Evolutionary conservation across 1,140 invertebrate genomes (phyloP), one percentile per base, ranked within the genome.

Genomic region (Papilio dardanus): DNA sequence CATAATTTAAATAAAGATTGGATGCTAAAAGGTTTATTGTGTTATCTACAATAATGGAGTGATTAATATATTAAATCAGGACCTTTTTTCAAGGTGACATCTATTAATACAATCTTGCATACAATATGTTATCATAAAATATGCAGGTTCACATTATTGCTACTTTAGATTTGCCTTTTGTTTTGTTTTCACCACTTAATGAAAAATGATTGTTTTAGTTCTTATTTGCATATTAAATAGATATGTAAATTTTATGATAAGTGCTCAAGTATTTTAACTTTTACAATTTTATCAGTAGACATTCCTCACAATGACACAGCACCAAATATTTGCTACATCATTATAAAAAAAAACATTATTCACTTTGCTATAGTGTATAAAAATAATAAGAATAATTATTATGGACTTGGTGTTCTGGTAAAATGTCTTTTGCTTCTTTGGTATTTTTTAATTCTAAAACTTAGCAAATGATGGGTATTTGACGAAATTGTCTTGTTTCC

Each of bases 401-500:
- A n/a, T n/a, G n/a, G n/a, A n/a, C n/a, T n/a, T n/a, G n/a, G n/a
- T n/a, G n/a, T n/a, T n/a, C n/a, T n/a, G n/a, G n/a, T n/a, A n/a
- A n/a, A n/a, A n/a, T n/a, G n/a, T n/a, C n/a, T n/a, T n/a, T n/a
- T n/a, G n/a, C n/a, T n/a, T n/a, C n/a, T n/a, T n/a, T n/a, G n/a
- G n/a, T n/a, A n/a, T n/a, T n/a, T n/a, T n/a, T n/a, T n/a, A n/a
- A n/a, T n/a, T n/a, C n/a, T n/a, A n/a, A n/a, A n/a, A n/a, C n/a
- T n/a, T n/a, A n/a, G n/a, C n/a, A n/a, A n/a, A n/a, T n/a, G n/a
- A n/a, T n/a, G n/a, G n/a, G n/a, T n/a, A n/a, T n/a, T n/a, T n/a
- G n/a, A n/a, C n/a, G n/a, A n/a, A n/a, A n/a, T n/a, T n/a, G n/a
- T 73, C 37, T 74, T 77, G 75, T 77, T 92, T 92, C 16, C 85